phyloP scores from a whole-genome alignment of 2,888 invertebrate genomes.

The Drosophila longiperda region DNA sequence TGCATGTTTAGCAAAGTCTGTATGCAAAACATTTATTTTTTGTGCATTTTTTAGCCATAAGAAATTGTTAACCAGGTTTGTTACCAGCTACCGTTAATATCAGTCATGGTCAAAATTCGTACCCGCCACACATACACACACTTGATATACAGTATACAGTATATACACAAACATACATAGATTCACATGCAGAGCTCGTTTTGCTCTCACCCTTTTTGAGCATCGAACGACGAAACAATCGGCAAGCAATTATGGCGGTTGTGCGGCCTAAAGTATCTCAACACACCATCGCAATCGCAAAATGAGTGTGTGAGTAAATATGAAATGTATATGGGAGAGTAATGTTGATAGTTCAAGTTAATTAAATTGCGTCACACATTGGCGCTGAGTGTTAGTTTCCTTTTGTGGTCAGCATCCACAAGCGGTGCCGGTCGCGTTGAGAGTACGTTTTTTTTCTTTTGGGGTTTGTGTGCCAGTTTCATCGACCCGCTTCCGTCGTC shows the following conservation, averaged over 20 bases:
- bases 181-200: slow-evolving; percentile 6
- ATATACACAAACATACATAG: not conserved
- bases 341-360: slow-evolving; percentile 42
- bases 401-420: slow-evolving; percentile 51
- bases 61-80: slow-evolving; percentile 32
- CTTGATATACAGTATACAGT: not conserved
- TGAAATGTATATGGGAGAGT: slow-evolving; percentile 20
- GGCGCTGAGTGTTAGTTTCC: slow-evolving; percentile 48
- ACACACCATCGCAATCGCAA: slow-evolving; percentile 24
- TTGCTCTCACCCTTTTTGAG: slow-evolving; percentile 16
- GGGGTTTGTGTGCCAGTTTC: slow-evolving; percentile 59
- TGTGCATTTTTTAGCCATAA: slow-evolving; percentile 9
- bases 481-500: slow-evolving; percentile 42
- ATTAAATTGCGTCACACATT: slow-evolving; percentile 58
- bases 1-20: slow-evolving; percentile 22
- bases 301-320: slow-evolving; percentile 1
- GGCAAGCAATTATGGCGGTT: slow-evolving; percentile 43
- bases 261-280: slow-evolving; percentile 40
- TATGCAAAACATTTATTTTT: slow-evolving; percentile 16
- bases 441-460: slow-evolving; percentile 41
- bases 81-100: slow-evolving; percentile 43
- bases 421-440: slow-evolving; percentile 38
- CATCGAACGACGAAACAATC: slow-evolving; percentile 30
- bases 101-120: slow-evolving; percentile 54
- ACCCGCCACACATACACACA: slow-evolving; percentile 20